Base-by-base conservation (phyloP, 2,888 invertebrate species). In the Drosophila peninsularis region DNA sequence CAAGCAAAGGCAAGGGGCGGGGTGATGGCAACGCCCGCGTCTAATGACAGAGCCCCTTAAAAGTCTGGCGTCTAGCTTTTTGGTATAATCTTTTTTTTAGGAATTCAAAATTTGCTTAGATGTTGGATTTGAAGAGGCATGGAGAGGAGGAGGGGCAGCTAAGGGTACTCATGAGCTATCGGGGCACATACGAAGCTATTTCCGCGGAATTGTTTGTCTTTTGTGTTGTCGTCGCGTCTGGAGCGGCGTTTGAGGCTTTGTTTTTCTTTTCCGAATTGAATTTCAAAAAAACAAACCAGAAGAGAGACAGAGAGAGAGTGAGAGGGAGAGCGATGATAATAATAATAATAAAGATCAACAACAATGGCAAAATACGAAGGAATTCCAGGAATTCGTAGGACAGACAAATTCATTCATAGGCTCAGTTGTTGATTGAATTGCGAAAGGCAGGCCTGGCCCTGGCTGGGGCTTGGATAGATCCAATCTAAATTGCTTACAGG, bases 131-230 rank as follows among this genome's bases (percentile, higher is more conserved):
- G 45, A n/a, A 19, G 37, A 17, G 45, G 21, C 30, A n/a, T 10
- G 24, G 24, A 9, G 27, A n/a, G 13, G 3, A 6, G 37, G 11
- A 6, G 17, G 6, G 17, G 37, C 7, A n/a, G 27, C 3, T 5
- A 0, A 9, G 7, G 17, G 24, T 4, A 4, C 17, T 17, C 17
- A 5, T 47, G 45, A 47, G 45, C 30, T 47, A 47, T 47, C 50
- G 24, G 24, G 36, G 56, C 44, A 45, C 21, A 55, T 42, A 7
- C 21, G 36, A 17, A 50, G 62, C 83, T 68, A 73, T 87, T 84
- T 84, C 84, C 74, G 47, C 52, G 78, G 84, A 84, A 84, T 84
- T 87, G 74, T 84, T 84, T 77, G 81, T 71, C 79, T 86, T 83
- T 79, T 82, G 82, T 82, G 82, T 80, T 78, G 77, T 78, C 69